These are phyloP conservation scores for Labia minor DNA, from an alignment of 2,888 invertebrate genomes.

Conservation along the genomic window DNA sequence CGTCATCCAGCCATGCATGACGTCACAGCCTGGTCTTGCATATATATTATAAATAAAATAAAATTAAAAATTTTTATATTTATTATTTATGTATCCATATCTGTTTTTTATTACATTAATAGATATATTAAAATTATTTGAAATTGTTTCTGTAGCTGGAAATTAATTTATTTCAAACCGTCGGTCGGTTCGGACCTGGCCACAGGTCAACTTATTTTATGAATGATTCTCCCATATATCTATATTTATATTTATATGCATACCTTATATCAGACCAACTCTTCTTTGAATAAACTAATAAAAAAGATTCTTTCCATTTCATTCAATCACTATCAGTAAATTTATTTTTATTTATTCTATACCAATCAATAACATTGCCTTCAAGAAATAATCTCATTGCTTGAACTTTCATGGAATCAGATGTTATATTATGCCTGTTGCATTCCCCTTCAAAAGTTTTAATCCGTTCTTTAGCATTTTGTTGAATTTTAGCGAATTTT, in stretches of 20 bases:
- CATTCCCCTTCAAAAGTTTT: neutral
- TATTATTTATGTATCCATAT: no score
- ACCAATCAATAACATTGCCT: neutral
- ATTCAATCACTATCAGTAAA: neutral
- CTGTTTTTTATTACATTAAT: no score
- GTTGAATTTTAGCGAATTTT: neutral
- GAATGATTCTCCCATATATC: neutral
- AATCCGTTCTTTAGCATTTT: neutral
- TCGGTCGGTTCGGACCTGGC: no score
- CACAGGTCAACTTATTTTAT: no score
- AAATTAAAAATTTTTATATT: no score
- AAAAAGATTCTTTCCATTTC: neutral
- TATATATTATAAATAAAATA: no score
- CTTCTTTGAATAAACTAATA: neutral
- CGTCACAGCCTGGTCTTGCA: no score
- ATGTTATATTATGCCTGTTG: neutral
- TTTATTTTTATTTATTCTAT: neutral
- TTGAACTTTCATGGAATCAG: neutral
- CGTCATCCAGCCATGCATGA: no score
- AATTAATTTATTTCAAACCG: no score
- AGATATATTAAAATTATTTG: no score
- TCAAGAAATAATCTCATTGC: neutral
- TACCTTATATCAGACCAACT: neutral
- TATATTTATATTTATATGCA: neutral
- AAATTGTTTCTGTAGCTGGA: no score